A percentile compares a stretch with the other conserved stretches of the same genome.
Evolutionary conservation across 2,797 vertebrate species (phyloP).

Genomic region (Clarias laeviceps): DNA sequence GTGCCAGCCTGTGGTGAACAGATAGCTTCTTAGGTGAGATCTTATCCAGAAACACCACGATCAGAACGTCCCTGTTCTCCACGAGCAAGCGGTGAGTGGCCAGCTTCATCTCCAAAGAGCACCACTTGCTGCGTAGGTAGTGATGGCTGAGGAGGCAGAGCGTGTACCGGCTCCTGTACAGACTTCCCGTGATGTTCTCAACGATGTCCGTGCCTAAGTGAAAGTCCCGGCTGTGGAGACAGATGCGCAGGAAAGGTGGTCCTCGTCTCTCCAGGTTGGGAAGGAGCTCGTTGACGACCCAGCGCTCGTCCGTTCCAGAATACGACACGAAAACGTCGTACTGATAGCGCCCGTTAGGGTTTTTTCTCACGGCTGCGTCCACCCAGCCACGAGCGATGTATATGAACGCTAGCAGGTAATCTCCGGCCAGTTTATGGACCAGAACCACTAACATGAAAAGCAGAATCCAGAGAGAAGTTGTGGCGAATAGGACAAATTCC

Average conservation of each 20-base stretch:
- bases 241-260: slow-evolving; percentile 7
- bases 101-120: slow-evolving; percentile 2
- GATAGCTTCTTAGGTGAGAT: not conserved
- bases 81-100: not conserved
- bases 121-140: not conserved
- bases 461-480: not conserved
- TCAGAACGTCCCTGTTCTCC: not conserved
- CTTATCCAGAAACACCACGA: slow-evolving; percentile 9
- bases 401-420: not conserved
- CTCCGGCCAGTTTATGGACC: not conserved
- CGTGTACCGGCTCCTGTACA: not conserved
- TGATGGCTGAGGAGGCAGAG: not conserved
- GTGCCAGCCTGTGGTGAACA: slow-evolving; percentile 2
- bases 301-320: not conserved
- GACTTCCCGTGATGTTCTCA: not conserved
- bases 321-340: slow-evolving; percentile 4
- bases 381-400: slow-evolving; percentile 4
- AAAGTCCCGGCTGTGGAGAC: slow-evolving; percentile 6
- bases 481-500: not conserved
- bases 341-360: not conserved
- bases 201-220: not conserved
- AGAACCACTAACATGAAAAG: slow-evolving; percentile 1
- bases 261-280: not conserved
- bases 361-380: not conserved
- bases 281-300: not conserved